Percentiles rank a stretch among this genome's conserved stretches.
Conservation (phyloP, 2,888 invertebrate genomes). For the Nowickia ferox region DNA sequence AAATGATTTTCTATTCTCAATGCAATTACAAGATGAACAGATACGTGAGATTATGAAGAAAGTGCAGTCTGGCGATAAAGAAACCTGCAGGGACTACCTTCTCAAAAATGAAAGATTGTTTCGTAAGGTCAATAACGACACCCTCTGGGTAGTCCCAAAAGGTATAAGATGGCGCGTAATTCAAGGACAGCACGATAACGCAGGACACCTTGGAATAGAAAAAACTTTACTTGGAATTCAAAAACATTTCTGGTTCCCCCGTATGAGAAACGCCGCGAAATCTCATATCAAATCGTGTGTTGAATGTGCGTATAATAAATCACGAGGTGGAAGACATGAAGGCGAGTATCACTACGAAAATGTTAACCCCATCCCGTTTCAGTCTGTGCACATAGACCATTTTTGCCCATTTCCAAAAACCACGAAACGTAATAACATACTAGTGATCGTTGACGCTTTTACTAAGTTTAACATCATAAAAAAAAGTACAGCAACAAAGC, state of each 20-base stretch:
- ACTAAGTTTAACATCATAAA: too few relatives aligned
- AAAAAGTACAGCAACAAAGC: too few relatives aligned
- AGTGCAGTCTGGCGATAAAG: background rate
- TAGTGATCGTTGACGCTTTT: too few relatives aligned
- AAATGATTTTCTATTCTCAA: slow-evolving; percentile 40
- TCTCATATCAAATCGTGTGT: slow-evolving; percentile 9
- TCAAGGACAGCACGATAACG: slow-evolving; percentile 43
- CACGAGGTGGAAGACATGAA: background rate
- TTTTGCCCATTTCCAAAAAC: too few relatives aligned
- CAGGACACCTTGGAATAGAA: slow-evolving; percentile 53
- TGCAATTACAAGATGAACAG: slow-evolving; percentile 45
- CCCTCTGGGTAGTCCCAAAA: slow-evolving; percentile 57
- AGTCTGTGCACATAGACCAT: too few relatives aligned
- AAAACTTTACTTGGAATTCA: slow-evolving; percentile 45
- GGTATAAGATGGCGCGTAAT: slow-evolving; percentile 42
- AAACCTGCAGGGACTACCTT: background rate
- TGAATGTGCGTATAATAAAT: background rate
- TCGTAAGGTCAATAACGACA: background rate
- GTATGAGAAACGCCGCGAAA: slow-evolving; percentile 45
- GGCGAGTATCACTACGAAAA: too few relatives aligned
- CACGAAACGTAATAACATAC: too few relatives aligned
- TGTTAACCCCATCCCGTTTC: too few relatives aligned
- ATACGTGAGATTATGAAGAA: background rate
- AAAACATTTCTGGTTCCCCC: slow-evolving; percentile 48
- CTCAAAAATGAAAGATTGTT: slow-evolving; percentile 38